Conservation (phyloP, 53 echinoderm and acorn worm species). For the Luidia sarsii region DNA sequence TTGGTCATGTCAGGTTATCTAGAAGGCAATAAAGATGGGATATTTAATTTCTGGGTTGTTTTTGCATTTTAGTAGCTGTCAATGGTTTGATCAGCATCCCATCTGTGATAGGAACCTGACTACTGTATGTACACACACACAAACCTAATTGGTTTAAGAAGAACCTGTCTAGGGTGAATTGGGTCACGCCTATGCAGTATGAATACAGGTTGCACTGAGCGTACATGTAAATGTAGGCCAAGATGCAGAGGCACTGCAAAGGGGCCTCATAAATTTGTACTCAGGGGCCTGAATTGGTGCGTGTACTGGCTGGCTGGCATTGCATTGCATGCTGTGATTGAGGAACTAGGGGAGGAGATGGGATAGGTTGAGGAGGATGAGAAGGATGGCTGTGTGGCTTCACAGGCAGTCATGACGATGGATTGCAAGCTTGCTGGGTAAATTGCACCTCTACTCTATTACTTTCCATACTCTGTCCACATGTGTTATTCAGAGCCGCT, state of each 20-base stretch:
- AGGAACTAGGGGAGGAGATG: neutral
- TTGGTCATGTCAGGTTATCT: no score
- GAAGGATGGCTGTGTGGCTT: no score
- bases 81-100: constrained; percentile 14
- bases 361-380: no score
- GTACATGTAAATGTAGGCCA: constrained; percentile 47
- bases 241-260: neutral
- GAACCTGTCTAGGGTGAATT: constrained; percentile 31
- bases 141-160: constrained; percentile 52
- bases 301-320: neutral
- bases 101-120: constrained; percentile 25
- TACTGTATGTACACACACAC: neutral
- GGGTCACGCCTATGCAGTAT: constrained; percentile 42
- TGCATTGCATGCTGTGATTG: neutral
- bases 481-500: no score
- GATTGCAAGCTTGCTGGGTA: no score
- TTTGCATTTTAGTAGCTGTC: constrained; percentile 24
- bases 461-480: no score
- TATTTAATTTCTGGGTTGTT: neutral
- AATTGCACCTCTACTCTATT: no score
- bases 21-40: no score
- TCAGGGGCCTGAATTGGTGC: constrained; percentile 1
- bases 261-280: constrained; percentile 54
- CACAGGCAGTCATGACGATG: no score
- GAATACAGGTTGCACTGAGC: constrained; percentile 3